These are phyloP conservation scores for Monopis laevigella DNA, from an alignment of 2,888 invertebrate genomes.

Conservation along the genomic window DNA sequence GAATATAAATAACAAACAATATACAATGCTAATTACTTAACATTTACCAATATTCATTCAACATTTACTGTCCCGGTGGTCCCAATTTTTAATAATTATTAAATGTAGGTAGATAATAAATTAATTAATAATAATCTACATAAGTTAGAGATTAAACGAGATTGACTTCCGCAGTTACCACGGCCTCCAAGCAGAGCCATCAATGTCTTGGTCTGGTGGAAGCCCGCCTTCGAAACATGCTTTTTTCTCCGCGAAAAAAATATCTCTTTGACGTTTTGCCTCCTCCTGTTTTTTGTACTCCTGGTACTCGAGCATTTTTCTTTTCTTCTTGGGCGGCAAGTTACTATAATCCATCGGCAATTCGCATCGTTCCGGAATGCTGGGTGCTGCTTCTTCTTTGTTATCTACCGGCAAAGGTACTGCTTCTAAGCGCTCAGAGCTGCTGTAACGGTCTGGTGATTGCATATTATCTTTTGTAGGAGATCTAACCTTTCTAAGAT, in stretches of 20 bases:
- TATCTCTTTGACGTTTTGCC: conserved; percentile 48
- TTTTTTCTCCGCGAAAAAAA: conserved; percentile 50
- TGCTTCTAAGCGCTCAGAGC: conserved; percentile 29
- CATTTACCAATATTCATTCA: conserved; percentile 1
- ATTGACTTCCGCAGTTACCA: conserved; percentile 31
- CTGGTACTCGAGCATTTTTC: conserved; percentile 62
- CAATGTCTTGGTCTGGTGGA: conserved; percentile 38
- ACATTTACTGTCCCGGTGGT: conserved; percentile 4
- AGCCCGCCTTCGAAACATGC: conserved; percentile 33
- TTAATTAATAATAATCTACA: conserved; percentile 1
- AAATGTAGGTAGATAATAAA: too few species aligned
- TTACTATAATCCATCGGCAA: conserved; percentile 61
- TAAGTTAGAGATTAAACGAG: neutral
- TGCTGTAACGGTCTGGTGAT: conserved; percentile 27
- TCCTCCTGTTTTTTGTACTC: conserved; percentile 63
- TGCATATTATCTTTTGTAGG: conserved; percentile 24
- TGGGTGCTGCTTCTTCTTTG: conserved; percentile 37
- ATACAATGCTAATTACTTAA: neutral
- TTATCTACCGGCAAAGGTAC: conserved; percentile 29
- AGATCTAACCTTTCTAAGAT: conserved; percentile 54
- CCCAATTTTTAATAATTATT: too few species aligned
- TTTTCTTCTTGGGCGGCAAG: conserved; percentile 63
- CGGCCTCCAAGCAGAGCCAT: conserved; percentile 53
- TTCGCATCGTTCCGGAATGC: conserved; percentile 56
- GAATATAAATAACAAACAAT: neutral